Conservation (phyloP, 2,797 vertebrate genomes). For the Pseudomugil tenellus region DNA sequence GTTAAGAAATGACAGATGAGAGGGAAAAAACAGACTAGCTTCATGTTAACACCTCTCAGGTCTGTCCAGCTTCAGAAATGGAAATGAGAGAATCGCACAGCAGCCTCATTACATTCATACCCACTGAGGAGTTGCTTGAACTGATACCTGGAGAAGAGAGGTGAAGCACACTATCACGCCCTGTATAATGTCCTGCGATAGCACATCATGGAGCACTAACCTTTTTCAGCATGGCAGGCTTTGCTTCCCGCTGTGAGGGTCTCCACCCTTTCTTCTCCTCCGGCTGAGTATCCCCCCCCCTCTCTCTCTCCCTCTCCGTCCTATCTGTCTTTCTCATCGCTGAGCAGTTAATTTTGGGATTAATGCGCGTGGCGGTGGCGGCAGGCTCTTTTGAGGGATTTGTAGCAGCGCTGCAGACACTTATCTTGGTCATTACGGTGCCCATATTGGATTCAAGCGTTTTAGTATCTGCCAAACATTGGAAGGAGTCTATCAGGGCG, state of each 20-base stretch:
- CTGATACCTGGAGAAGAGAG: constrained; percentile 56
- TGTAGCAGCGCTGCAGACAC: constrained; percentile 85
- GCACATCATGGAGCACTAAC: constrained; percentile 56
- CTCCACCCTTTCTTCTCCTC: constrained; percentile 49
- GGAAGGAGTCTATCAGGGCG: constrained; percentile 80
- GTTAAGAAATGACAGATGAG: not conserved
- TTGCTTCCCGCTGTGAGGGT: constrained; percentile 42
- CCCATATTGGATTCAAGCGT: constrained; percentile 86
- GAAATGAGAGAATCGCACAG: constrained; percentile 39
- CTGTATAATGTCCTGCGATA: constrained; percentile 58
- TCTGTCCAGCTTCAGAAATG: constrained; percentile 41
- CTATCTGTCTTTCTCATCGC: constrained; percentile 83
- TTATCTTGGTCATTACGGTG: constrained; percentile 88
- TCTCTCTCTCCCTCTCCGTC: constrained; percentile 80
- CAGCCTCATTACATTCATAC: constrained; percentile 46
- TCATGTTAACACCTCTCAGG: constrained; percentile 33
- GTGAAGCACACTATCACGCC: constrained; percentile 43
- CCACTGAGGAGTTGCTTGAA: constrained; percentile 32
- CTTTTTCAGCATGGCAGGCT: constrained; percentile 47
- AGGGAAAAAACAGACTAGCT: constrained; percentile 12
- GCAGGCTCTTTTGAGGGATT: constrained; percentile 87
- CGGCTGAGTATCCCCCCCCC: constrained; percentile 81
- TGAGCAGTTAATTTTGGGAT: constrained; percentile 86
- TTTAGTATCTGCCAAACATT: constrained; percentile 84
- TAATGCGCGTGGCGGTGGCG: constrained; percentile 77